Evolutionary conservation across 1,140 invertebrate species (phyloP), one percentile per base, ranked within the genome.

Genomic region (Tetramorium alpestre): DNA sequence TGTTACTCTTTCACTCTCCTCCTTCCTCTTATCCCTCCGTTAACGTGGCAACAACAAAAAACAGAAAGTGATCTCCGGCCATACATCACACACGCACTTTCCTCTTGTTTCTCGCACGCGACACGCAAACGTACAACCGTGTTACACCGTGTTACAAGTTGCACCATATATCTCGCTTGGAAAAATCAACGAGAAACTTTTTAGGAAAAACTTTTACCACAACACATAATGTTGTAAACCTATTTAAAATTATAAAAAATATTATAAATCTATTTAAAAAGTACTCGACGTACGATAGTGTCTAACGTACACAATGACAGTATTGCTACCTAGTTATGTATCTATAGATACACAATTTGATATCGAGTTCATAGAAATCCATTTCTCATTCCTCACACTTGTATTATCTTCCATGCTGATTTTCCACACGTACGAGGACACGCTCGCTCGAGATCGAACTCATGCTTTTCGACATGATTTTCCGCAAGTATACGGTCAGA

Each of bases 231-330:
- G 33, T 94, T 93, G 93, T 94, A 95, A 94, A 95, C 88, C 92
- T 95, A 94, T 94, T 81, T 94, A 94, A 93, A 94, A 93, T 69
- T 69, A 69, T 49, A 69, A 69, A 69, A 69, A 69, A 69, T 86
- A 92, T 94, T 93, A 93, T 95, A 95, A 94, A 94, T 87, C 92
- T 95, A 94, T 94, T 81, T 94, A 94, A 93, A 94, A 93, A 95
- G 94, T 94, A 94, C 94, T 94, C 93, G 64, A 65, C 64, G 64
- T 65, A 94, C 93, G 94, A 90, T 94, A 76, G 78, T 72, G 92
- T 93, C 94, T 95, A 95, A 94, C 93, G 82, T 93, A 94, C 92
- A 94, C 91, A 92, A 91, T 93, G 89, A 94, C 92, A 92, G 91
- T 94, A 92, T 92, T 93, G 91, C 88, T 93, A 93, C 82, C 89